These are phyloP conservation scores for Myotis pilosus DNA, from an alignment of 2,797 vertebrate genomes.

Conservation along the genomic window DNA sequence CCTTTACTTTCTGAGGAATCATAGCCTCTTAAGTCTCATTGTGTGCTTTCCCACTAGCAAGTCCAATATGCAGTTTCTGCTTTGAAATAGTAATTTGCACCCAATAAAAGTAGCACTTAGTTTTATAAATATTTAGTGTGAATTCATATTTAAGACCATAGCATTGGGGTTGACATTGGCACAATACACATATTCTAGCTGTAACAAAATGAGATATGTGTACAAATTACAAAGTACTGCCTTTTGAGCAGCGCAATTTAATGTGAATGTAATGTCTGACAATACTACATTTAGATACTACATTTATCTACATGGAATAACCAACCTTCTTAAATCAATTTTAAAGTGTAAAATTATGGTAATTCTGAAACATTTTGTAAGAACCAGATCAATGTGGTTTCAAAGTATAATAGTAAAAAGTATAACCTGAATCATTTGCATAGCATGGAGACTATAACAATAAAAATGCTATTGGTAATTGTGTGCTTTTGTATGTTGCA, in stretches of 20 bases:
- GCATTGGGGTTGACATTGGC: not conserved
- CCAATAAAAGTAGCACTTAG: not conserved
- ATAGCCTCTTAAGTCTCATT: not conserved
- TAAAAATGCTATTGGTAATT: not conserved
- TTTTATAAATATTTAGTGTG: not conserved
- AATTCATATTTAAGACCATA: not conserved
- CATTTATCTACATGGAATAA: not conserved
- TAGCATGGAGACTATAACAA: not conserved
- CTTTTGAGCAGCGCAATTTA: not conserved
- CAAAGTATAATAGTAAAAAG: not conserved
- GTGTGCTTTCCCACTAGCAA: not conserved
- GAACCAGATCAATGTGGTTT: not conserved
- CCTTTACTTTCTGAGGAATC: not conserved
- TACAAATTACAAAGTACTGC: not conserved
- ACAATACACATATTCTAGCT: not conserved
- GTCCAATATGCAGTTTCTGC: not conserved
- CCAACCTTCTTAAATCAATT: not conserved
- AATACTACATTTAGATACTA: not conserved
- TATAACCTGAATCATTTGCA: not conserved
- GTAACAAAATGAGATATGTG: not conserved
- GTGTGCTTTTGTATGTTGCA: not conserved
- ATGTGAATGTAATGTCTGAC: not conserved
- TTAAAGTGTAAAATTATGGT: not conserved
- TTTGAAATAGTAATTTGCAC: slow-evolving; percentile 12
- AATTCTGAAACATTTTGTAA: not conserved